These are phyloP conservation scores for Pagrus major DNA, from an alignment of 2,113 vertebrate genomes.

Conservation along the genomic window DNA sequence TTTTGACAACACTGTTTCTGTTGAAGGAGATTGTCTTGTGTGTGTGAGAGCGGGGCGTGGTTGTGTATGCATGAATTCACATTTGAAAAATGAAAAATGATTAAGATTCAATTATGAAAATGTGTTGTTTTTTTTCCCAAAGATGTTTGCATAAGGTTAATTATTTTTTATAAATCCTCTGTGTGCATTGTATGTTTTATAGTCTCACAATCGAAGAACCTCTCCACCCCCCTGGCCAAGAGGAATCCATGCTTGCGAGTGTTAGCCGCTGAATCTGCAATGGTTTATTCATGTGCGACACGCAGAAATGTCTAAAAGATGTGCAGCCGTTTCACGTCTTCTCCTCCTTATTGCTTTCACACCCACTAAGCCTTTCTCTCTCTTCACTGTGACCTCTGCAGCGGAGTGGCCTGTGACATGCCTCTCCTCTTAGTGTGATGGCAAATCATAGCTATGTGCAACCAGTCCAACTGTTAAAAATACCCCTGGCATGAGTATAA, in stretches of 20 bases:
- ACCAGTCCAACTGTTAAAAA: conserved; percentile 18
- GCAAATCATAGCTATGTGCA: conserved; percentile 22
- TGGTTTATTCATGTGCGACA: conserved; percentile 62
- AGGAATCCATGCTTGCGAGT: conserved; percentile 13
- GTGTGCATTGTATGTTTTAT: background rate
- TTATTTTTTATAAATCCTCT: background rate
- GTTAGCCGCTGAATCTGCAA: conserved; percentile 17
- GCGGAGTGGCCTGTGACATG: conserved; percentile 24
- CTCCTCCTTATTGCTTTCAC: conserved; percentile 45
- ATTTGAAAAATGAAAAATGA: background rate
- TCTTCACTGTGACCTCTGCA: conserved; percentile 3
- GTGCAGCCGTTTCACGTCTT: conserved; percentile 25
- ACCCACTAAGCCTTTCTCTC: background rate
- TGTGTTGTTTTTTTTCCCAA: no score
- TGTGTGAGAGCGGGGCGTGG: background rate
- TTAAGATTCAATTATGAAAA: background rate
- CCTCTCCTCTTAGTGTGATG: conserved; percentile 58
- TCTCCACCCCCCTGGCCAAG: background rate
- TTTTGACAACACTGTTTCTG: background rate
- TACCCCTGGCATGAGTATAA: conserved; percentile 5
- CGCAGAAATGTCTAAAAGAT: conserved; percentile 44
- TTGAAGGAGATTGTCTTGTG: background rate
- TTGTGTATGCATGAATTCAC: background rate
- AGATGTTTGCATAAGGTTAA: background rate
- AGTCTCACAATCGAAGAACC: background rate